These are phyloP conservation scores for Orycteropus afer DNA, from an alignment of 2,113 vertebrate species.

Conservation along the genomic window DNA sequence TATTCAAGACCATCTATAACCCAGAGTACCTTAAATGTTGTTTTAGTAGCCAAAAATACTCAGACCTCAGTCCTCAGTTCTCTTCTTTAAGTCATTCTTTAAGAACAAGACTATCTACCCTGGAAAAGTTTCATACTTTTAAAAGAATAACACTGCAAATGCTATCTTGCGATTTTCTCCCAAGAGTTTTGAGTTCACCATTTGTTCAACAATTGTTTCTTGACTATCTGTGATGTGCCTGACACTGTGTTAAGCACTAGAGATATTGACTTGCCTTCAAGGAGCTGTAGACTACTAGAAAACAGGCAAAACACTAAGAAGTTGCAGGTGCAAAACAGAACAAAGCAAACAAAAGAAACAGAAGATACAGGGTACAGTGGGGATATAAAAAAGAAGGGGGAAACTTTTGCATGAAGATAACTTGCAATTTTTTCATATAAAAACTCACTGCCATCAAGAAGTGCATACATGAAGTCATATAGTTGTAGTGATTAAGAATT, in stretches of 20 bases:
- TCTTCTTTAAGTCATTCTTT: background rate
- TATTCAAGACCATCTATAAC: constrained; percentile 10
- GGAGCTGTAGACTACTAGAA: background rate
- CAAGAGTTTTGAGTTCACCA: background rate
- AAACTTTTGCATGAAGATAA: background rate
- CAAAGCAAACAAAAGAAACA: background rate
- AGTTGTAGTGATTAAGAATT: background rate
- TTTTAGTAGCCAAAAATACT: background rate
- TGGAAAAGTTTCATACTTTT: background rate
- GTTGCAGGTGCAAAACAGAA: background rate
- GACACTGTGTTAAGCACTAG: background rate
- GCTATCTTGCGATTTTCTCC: background rate
- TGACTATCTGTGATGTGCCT: background rate
- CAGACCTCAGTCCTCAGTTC: background rate
- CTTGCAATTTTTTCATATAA: background rate
- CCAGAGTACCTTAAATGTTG: background rate
- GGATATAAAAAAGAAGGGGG: background rate
- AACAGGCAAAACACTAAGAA: background rate
- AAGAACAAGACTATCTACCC: background rate
- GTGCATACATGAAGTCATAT: background rate
- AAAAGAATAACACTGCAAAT: background rate
- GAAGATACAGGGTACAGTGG: background rate
- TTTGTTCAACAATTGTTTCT: background rate
- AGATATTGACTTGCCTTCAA: background rate
- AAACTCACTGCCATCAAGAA: no score